phyloP scores from a whole-genome alignment of 2,113 vertebrate species.

The Cyphomyrus plagiostoma region DNA sequence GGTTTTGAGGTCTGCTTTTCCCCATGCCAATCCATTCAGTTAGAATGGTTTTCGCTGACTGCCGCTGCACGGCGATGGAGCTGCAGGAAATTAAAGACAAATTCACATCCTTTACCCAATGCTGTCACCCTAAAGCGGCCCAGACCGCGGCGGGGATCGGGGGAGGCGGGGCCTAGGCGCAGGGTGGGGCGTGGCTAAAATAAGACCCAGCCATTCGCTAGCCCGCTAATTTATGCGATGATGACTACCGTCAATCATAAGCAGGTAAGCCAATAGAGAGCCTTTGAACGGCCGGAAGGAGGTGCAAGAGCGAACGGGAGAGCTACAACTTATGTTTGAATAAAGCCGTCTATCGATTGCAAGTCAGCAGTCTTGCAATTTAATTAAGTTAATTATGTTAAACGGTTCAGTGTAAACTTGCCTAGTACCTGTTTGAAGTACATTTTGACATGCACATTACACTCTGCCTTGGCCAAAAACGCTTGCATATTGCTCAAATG shows the following conservation, averaged over 20 bases:
- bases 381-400: neutral
- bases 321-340: neutral
- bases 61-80: slow-evolving; percentile 59
- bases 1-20: slow-evolving; percentile 67
- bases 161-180: slow-evolving; percentile 51
- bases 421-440: neutral
- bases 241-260: slow-evolving; percentile 37
- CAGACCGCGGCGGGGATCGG: slow-evolving; percentile 49
- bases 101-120: slow-evolving; percentile 52
- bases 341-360: neutral
- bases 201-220: slow-evolving; percentile 48
- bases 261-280: slow-evolving; percentile 31
- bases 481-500: neutral
- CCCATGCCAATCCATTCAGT: slow-evolving; percentile 77
- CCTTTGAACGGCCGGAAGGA: neutral
- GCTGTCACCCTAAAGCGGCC: slow-evolving; percentile 61
- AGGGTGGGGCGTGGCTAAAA: slow-evolving; percentile 48
- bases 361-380: neutral
- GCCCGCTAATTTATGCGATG: slow-evolving; percentile 46
- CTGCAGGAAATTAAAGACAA: slow-evolving; percentile 61
- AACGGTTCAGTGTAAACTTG: neutral
- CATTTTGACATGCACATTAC: neutral
- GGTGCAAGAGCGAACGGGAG: neutral
- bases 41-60: slow-evolving; percentile 63
- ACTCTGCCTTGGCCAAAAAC: neutral